Conservation (phyloP, 2,888 invertebrate species). For the Cheilosia impressa region DNA sequence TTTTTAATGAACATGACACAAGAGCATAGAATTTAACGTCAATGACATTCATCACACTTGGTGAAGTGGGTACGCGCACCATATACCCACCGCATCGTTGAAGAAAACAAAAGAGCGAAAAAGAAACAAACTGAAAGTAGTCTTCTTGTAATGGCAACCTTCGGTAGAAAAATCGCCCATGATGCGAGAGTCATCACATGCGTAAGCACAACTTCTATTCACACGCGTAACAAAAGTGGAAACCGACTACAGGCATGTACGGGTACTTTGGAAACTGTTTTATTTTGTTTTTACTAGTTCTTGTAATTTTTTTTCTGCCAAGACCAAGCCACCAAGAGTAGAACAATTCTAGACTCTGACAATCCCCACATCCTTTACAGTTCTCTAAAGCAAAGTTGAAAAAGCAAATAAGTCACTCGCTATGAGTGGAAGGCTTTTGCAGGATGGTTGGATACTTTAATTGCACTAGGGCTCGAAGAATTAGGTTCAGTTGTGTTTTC, state of each 20-base stretch:
- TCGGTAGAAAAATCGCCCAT: slow-evolving; percentile 16
- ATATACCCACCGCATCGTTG: neutral
- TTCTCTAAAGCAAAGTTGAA: slow-evolving; percentile 37
- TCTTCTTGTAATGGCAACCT: slow-evolving; percentile 49
- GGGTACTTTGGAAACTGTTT: slow-evolving; percentile 29
- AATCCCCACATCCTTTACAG: slow-evolving; percentile 45
- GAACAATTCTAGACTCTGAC: slow-evolving; percentile 44
- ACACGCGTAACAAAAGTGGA: slow-evolving; percentile 52
- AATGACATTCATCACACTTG: slow-evolving; percentile 36
- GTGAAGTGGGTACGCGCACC: too few relatives aligned
- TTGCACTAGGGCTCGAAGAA: slow-evolving; percentile 1
- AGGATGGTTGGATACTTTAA: slow-evolving; percentile 3
- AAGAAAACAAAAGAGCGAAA: slow-evolving; percentile 22
- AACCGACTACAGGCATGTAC: slow-evolving; percentile 25
- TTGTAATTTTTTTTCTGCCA: slow-evolving; percentile 12
- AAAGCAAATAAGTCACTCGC: slow-evolving; percentile 62
- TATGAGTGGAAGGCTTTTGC: slow-evolving; percentile 34
- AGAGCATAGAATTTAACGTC: slow-evolving; percentile 38
- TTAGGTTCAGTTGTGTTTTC: neutral
- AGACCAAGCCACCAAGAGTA: slow-evolving; percentile 18
- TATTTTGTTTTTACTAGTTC: neutral
- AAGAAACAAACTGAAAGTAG: slow-evolving; percentile 29
- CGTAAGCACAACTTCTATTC: slow-evolving; percentile 69
- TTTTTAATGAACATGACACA: slow-evolving; percentile 43
- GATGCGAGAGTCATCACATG: slow-evolving; percentile 51